Base-by-base conservation (phyloP, 37 sponge, comb jelly and placozoan genomes). In the Theonella swinhoei region DNA sequence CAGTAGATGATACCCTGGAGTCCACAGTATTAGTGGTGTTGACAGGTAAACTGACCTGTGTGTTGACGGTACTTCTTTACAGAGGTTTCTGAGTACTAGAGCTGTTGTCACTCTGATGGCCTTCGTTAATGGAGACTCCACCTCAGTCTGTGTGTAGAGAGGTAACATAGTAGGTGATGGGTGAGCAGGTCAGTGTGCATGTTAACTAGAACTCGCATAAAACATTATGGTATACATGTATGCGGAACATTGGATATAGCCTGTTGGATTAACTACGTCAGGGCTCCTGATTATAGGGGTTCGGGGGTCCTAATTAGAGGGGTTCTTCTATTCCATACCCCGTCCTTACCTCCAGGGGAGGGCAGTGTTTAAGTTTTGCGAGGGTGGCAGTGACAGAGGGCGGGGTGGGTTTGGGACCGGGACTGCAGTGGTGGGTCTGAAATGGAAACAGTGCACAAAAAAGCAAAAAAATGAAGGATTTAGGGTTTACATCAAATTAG, bases 61-160 rank as follows among this genome's bases (percentile, higher is more conserved):
- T 17, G 54, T 47, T 7, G 54, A 47, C 11, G 54, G 54, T 17
- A 14, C 54, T 14, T 17, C 14, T 47, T 14, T 7, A 47, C 54
- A 47, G 25, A 92, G 68, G 68, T 92, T 92, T 83, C 93, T 92
- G 24, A 92, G 73, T 4, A 92, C 75, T 20, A 92, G 81, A 72
- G 85, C 89, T 31, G 93, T 69, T 43, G 93, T 88, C 23, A 92
- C 63, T 39, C 85, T 75, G 7, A 88, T 79, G 23, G 81, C 73
- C 34, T 88, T 88, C 5, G 81, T 92, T 32, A 88, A 35, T 2
- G 42, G 33, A 72, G 32, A 74, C 72, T 88, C 88, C 25, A 59
- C 40, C 35, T 83, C 84, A 64, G 31, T 26, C 87, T 91, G 39
- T 2, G 74, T 30, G 20, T 0, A 28, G 38, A 22, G 30, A 8